phyloP scores from a whole-genome alignment of 2,113 vertebrate genomes.

The Oxygymnocypris stewartii region DNA sequence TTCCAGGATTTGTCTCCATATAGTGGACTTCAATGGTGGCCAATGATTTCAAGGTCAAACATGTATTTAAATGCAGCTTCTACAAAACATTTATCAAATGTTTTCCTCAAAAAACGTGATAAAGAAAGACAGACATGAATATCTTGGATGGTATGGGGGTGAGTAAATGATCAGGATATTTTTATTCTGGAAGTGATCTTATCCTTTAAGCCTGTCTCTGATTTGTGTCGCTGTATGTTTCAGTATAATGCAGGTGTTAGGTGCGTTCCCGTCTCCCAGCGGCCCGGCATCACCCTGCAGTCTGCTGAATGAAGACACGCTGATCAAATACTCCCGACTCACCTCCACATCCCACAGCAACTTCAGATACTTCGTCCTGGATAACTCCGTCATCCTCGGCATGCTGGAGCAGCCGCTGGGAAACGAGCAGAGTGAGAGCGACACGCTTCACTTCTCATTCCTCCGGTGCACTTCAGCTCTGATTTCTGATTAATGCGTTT shows the following conservation, averaged over 20 bases:
- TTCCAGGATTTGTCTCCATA: no score
- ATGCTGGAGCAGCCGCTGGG: constrained; percentile 86
- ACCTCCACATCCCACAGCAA: constrained; percentile 80
- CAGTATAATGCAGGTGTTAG: constrained; percentile 93
- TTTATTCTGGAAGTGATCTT: no score
- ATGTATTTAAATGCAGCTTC: no score
- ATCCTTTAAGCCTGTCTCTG: background rate
- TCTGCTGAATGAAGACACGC: constrained; percentile 81
- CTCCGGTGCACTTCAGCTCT: background rate
- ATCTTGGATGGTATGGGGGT: no score
- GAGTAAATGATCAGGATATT: no score
- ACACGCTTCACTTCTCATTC: background rate
- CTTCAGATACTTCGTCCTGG: constrained; percentile 91
- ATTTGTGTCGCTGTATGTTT: constrained; percentile 33
- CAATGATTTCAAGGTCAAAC: no score
- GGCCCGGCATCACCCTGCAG: constrained; percentile 89
- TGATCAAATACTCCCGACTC: constrained; percentile 81
- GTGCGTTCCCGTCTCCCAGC: constrained; percentile 83
- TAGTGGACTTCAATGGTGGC: no score
- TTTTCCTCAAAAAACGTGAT: no score
- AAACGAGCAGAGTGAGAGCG: constrained; percentile 84
- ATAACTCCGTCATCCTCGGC: constrained; percentile 88
- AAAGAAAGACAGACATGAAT: no score
- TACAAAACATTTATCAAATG: no score
- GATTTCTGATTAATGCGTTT: background rate